Evolutionary conservation across 1,140 invertebrate genomes (phyloP).

Genomic region (Pantala flavescens): DNA sequence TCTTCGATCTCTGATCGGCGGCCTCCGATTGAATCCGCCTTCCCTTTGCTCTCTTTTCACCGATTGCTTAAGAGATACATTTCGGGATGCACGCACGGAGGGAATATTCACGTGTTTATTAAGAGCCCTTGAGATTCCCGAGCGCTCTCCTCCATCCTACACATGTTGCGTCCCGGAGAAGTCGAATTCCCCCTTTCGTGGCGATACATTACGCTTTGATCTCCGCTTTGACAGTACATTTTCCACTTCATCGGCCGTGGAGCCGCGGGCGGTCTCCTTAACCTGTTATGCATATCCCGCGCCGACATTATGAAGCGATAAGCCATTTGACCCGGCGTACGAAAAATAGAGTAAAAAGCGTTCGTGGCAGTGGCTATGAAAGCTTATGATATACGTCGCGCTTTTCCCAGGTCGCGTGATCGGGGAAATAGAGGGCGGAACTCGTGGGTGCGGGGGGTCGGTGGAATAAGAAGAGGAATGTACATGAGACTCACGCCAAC

Average conservation of each 20-base stretch:
- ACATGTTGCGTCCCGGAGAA: background rate
- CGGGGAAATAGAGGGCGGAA: background rate
- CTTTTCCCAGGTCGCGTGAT: background rate
- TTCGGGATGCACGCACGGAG: background rate
- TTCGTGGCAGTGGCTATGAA: background rate
- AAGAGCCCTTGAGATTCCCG: background rate
- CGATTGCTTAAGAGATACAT: no score
- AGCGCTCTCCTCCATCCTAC: background rate
- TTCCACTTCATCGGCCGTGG: background rate
- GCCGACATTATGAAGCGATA: background rate
- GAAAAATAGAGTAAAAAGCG: background rate
- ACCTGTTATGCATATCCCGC: conserved; percentile 8
- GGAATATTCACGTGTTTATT: background rate
- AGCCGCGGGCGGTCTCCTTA: background rate
- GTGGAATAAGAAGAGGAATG: background rate
- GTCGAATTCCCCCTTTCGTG: background rate
- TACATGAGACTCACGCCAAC: background rate
- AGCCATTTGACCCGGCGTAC: background rate
- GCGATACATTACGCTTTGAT: background rate
- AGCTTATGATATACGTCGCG: background rate
- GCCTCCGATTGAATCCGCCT: no score
- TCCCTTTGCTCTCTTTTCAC: no score
- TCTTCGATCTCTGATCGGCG: no score
- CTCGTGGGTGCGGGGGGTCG: background rate
- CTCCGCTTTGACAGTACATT: background rate